Conservation (phyloP, 64 coral and sea anemone species). For the Exaiptasia diaphana region DNA sequence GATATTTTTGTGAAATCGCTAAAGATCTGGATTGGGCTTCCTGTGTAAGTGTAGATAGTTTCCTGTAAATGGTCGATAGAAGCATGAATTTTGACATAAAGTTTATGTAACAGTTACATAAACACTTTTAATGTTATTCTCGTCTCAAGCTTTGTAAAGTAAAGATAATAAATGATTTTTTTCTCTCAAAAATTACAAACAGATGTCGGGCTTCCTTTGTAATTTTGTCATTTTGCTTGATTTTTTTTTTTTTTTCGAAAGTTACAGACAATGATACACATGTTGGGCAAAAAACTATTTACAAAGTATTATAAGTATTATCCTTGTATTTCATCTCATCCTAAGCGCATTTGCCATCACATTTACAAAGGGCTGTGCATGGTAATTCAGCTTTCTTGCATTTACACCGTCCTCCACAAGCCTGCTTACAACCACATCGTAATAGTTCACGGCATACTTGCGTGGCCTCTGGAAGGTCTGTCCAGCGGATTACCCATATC, state of each 20-base stretch:
- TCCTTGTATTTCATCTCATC: neutral
- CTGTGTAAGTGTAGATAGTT: no score
- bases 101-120: no score
- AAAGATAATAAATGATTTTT: no score
- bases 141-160: no score
- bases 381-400: conserved; percentile 11
- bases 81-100: no score
- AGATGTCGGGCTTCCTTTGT: neutral
- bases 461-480: conserved; percentile 35
- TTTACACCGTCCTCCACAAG: conserved; percentile 20
- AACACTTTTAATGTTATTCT: no score
- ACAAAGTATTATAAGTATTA: neutral
- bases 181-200: neutral
- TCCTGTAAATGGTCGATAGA: no score
- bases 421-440: conserved; percentile 41
- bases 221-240: neutral
- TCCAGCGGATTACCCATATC: conserved; percentile 28
- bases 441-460: conserved; percentile 3
- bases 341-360: neutral
- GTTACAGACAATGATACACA: neutral
- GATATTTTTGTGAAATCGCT: no score
- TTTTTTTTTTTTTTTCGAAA: neutral
- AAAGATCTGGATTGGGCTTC: no score
- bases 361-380: neutral
- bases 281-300: neutral